Percentiles rank a stretch among this genome's conserved stretches.
phyloP scores from a whole-genome alignment of 2,797 vertebrate species.

The Darevskia nairensis region DNA sequence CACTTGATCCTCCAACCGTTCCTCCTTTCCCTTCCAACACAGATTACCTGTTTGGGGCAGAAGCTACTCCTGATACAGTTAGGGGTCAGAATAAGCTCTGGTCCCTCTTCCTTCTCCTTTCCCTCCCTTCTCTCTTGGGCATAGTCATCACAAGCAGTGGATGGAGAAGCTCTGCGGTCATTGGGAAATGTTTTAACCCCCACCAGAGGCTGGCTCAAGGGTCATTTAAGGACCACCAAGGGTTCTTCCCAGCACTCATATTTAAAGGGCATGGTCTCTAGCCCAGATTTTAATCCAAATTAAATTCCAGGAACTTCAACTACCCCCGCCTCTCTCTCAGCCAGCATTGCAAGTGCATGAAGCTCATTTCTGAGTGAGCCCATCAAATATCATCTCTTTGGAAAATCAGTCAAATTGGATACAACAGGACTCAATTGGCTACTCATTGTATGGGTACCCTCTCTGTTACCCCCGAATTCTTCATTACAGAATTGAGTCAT shows the following conservation, averaged over 20 bases:
- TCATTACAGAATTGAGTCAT: background rate
- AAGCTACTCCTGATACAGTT: background rate
- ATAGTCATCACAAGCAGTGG: background rate
- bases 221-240: too few relatives aligned
- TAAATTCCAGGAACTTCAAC: too few relatives aligned
- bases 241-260: too few relatives aligned
- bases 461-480: background rate
- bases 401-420: background rate
- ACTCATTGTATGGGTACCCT: background rate
- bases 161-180: background rate
- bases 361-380: background rate
- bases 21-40: background rate
- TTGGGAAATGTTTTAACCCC: background rate
- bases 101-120: too few relatives aligned
- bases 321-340: background rate
- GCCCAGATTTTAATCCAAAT: too few relatives aligned
- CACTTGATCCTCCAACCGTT: background rate
- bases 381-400: too few relatives aligned
- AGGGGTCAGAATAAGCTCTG: background rate
- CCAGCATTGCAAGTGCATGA: background rate
- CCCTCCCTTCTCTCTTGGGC: background rate
- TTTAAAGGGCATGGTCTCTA: too few relatives aligned
- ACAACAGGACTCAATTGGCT: background rate
- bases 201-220: background rate
- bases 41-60: background rate